Conservation (phyloP, 1,140 invertebrate genomes). For the Drosophila funebris region DNA sequence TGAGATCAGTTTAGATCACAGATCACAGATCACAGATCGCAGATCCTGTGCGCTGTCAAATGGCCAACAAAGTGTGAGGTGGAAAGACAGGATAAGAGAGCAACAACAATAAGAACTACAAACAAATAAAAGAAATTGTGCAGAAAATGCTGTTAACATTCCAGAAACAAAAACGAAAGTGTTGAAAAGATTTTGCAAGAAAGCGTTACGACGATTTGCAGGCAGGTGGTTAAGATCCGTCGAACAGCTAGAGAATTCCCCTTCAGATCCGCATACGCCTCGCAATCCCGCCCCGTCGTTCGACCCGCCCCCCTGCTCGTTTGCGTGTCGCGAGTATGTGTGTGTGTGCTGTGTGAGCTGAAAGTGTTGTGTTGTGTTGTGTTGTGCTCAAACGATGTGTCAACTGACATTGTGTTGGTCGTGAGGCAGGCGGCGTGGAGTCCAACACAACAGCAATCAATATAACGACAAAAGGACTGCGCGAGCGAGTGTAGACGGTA, state of each 20-base stretch:
- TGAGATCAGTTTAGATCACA: conserved; percentile 9
- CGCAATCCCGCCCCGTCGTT: too few relatives aligned
- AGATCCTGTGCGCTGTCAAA: too few relatives aligned
- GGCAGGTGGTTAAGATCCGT: conserved; percentile 33
- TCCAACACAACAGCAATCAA: background rate
- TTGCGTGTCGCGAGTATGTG: background rate
- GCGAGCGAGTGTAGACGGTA: background rate
- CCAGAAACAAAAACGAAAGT: conserved; percentile 43
- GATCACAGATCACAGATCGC: background rate
- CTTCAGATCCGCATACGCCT: too few relatives aligned
- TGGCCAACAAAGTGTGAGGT: background rate
- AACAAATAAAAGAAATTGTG: conserved; percentile 12
- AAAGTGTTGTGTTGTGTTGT: background rate
- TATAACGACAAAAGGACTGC: background rate
- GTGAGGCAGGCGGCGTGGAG: too few relatives aligned
- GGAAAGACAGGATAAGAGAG: too few relatives aligned
- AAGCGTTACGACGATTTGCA: background rate
- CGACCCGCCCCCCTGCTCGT: too few relatives aligned
- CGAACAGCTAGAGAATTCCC: background rate
- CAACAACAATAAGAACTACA: too few relatives aligned
- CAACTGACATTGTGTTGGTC: conserved; percentile 36
- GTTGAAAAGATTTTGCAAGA: conserved; percentile 30
- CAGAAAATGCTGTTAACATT: conserved; percentile 51
- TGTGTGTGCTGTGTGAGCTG: background rate
- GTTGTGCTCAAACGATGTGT: conserved; percentile 21